Evolutionary conservation across 2,797 vertebrate species (phyloP).

Genomic region (Catamblyrhynchus diadema): DNA sequence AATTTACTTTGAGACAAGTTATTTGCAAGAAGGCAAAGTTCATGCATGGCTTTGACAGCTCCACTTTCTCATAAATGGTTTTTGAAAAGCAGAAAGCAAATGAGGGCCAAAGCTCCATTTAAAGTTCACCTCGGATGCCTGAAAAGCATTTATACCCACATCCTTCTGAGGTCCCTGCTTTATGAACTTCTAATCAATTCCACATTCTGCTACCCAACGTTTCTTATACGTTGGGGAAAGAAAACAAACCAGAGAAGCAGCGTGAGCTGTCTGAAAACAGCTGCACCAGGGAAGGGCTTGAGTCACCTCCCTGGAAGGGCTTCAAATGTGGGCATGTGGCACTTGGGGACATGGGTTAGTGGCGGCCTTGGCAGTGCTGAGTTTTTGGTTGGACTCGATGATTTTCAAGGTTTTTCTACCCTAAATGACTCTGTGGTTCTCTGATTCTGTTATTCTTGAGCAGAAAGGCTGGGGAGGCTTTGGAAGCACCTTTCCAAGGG

Average conservation of each 20-base stretch:
- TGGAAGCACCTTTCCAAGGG: not conserved
- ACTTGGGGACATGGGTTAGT: not conserved
- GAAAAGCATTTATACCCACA: conserved; percentile 55
- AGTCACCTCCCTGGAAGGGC: not conserved
- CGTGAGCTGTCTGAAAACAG: conserved; percentile 17
- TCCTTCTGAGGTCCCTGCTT: conserved; percentile 58
- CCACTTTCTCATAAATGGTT: conserved; percentile 39
- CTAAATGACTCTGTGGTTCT: not conserved
- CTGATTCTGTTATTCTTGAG: not conserved
- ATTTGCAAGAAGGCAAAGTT: conserved; percentile 41
- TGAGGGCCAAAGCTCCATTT: conserved; percentile 34
- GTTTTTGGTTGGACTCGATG: not conserved
- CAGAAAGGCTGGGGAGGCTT: not conserved
- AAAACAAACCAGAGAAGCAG: conserved; percentile 54
- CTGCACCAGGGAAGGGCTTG: not conserved
- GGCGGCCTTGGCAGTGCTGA: not conserved
- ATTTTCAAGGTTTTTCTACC: not conserved
- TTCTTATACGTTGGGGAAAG: conserved; percentile 41
- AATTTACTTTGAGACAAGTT: conserved; percentile 36
- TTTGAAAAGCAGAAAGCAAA: conserved; percentile 47
- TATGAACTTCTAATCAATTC: conserved; percentile 56
- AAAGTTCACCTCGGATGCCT: conserved; percentile 53
- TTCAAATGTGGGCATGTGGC: not conserved
- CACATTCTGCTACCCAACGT: conserved; percentile 13
- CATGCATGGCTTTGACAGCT: not conserved